Evolutionary conservation across 2,797 vertebrate genomes (phyloP), one percentile per base, ranked within the genome.

Genomic region (Helicolenus hilgendorfi): DNA sequence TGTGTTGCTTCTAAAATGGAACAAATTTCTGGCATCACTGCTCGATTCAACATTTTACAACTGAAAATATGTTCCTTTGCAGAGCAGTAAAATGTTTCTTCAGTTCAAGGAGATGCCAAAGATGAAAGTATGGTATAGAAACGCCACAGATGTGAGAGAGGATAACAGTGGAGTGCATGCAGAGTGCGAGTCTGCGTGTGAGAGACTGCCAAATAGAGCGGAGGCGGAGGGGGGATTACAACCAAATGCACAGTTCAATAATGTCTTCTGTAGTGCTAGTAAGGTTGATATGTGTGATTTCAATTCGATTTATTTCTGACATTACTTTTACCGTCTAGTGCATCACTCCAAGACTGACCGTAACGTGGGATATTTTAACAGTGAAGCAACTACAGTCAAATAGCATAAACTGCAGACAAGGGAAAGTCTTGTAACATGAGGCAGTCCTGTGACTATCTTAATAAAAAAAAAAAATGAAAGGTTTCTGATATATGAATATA

Each of bases 161-260:
- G 41, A 63, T 86, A 49, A 41, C n/a, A 22, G 68, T 59, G 33
- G 53, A 64, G 65, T 77, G 35, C 18, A n/a, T 36, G 22, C 22
- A 4, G 55, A 53, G 33, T 38, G 70, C 2, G 7, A 8, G 59
- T 67, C 9, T 45, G 69, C 26, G 59, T 62, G 72, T 24, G 26
- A 67, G 45, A 67, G 76, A 71, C 45, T 59, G 63, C 45, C 33
- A 75, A 67, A 74, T 7, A 53, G 67, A 73, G 58, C 10, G 31
- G 68, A 62, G 45, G 45, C 7, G 7, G 56, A 63, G 31, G 27
- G n/a, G 24, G 26, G 27, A 41, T 73, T 78, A 77, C 72, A 60
- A 65, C 65, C 63, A 84, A 92, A 78, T 71, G 15, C 84, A 77
- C 67, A 63, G 38, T 68, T 87, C 73, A 83, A 13, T 77, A 64